Evolutionary conservation across 64 coral and sea anemone species (phyloP).

Genomic region (Stylophora pistillata): DNA sequence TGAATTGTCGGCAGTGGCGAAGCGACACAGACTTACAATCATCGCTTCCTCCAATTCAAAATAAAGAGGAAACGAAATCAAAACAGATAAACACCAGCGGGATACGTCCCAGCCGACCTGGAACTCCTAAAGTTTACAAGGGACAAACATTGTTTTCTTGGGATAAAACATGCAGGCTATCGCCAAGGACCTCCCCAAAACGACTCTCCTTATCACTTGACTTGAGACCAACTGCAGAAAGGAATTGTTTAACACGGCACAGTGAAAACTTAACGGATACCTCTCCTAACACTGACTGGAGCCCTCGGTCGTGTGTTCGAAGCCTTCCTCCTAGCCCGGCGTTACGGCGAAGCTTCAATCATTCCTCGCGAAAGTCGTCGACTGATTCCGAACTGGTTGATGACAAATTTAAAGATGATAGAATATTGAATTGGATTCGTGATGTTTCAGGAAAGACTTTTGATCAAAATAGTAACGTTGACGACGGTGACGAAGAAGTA

Average conservation of each 20-base stretch:
- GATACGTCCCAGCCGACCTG: conserved; percentile 1
- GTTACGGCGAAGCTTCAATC: conserved; percentile 1
- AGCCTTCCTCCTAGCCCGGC: conserved; percentile 32
- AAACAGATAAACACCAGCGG: neutral
- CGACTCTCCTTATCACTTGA: conserved; percentile 11
- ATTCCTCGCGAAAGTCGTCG: neutral
- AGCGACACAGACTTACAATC: conserved; percentile 30
- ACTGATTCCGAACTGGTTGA: conserved; percentile 19
- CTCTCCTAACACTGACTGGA: conserved; percentile 6
- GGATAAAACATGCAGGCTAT: conserved; percentile 8
- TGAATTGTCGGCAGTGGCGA: neutral
- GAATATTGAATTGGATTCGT: conserved; percentile 36
- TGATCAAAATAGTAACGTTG: neutral
- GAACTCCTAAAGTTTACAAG: neutral
- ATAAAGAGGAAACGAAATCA: neutral
- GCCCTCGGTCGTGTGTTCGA: conserved; percentile 8
- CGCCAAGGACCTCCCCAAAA: neutral
- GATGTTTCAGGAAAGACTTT: conserved; percentile 29
- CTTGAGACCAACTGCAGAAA: neutral
- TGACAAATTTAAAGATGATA: conserved; percentile 10
- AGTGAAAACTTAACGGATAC: conserved; percentile 1
- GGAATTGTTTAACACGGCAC: neutral
- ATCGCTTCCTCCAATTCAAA: conserved; percentile 22
- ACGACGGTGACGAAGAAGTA: conserved; percentile 1
- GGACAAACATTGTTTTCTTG: conserved; percentile 13